phyloP scores from a whole-genome alignment of 2,888 invertebrate genomes.

The Drosophila mulleri region DNA sequence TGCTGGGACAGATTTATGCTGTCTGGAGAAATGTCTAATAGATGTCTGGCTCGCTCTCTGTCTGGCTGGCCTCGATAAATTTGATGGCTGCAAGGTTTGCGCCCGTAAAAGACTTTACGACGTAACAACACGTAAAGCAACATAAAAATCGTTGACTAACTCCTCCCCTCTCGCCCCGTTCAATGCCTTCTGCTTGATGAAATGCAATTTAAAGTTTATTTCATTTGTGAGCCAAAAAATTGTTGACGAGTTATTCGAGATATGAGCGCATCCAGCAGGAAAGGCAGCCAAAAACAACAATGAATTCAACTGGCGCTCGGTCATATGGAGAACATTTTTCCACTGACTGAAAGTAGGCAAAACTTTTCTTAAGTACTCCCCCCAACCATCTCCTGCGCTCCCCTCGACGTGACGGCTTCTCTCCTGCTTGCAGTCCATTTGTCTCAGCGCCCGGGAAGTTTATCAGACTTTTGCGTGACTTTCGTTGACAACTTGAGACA shows the following conservation, averaged over 20 bases:
- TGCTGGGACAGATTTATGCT: conserved; percentile 61
- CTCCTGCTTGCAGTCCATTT: conserved; percentile 47
- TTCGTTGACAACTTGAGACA: conserved; percentile 73
- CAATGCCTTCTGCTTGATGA: neutral
- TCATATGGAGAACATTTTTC: conserved; percentile 33
- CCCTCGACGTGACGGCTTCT: too few relatives aligned
- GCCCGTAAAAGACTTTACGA: conserved; percentile 62
- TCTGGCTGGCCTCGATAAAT: conserved; percentile 59
- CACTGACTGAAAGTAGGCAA: conserved; percentile 54
- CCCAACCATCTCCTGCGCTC: neutral
- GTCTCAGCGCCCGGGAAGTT: conserved; percentile 73
- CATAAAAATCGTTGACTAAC: conserved; percentile 8
- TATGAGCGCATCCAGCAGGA: conserved; percentile 32
- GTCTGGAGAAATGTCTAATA: conserved; percentile 58
- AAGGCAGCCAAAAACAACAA: conserved; percentile 16
- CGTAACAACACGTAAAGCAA: conserved; percentile 39
- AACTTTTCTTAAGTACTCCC: conserved; percentile 21
- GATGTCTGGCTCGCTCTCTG: conserved; percentile 37
- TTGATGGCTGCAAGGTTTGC: conserved; percentile 44
- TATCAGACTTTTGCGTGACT: conserved; percentile 79
- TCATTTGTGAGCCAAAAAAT: conserved; percentile 52
- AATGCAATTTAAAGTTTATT: conserved; percentile 73
- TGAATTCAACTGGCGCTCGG: conserved; percentile 35
- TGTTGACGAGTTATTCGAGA: conserved; percentile 59
- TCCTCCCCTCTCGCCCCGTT: neutral